A percentile compares a stretch with the other conserved stretches of the same genome.
Conservation (phyloP, 1,140 invertebrate genomes). For the Diplogasteroides magnus region DNA sequence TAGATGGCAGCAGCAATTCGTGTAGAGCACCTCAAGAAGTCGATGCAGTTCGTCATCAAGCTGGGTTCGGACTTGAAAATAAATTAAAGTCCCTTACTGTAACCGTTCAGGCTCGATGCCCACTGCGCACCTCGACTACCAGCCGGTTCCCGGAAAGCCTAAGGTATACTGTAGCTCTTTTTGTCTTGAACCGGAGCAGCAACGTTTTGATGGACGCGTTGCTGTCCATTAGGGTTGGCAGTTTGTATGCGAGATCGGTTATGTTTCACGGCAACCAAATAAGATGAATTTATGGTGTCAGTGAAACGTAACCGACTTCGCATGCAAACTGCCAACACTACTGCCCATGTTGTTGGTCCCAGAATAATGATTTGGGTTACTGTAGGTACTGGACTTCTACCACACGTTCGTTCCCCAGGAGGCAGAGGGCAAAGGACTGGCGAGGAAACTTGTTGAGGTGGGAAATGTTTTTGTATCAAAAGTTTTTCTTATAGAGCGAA, state of each 20-base stretch:
- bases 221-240: too few relatives aligned
- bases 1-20: constrained; percentile 3
- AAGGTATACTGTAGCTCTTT: too few relatives aligned
- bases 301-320: too few relatives aligned
- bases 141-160: background rate
- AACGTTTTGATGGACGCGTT: too few relatives aligned
- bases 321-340: too few relatives aligned
- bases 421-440: constrained; percentile 35
- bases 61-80: constrained; percentile 17
- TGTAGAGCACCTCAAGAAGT: constrained; percentile 34
- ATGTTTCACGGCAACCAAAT: too few relatives aligned
- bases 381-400: constrained; percentile 35
- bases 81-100: background rate
- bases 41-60: constrained; percentile 36
- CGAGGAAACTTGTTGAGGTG: constrained; percentile 33
- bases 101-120: background rate
- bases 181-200: too few relatives aligned
- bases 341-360: too few relatives aligned
- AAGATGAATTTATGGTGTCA: too few relatives aligned
- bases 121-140: background rate
- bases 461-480: background rate
- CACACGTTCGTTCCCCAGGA: constrained; percentile 37
- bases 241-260: too few relatives aligned
- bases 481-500: too few relatives aligned
- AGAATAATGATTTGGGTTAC: too few relatives aligned